phyloP scores from a whole-genome alignment of 2,113 vertebrate genomes.

The Tragelaphus buxtoni region DNA sequence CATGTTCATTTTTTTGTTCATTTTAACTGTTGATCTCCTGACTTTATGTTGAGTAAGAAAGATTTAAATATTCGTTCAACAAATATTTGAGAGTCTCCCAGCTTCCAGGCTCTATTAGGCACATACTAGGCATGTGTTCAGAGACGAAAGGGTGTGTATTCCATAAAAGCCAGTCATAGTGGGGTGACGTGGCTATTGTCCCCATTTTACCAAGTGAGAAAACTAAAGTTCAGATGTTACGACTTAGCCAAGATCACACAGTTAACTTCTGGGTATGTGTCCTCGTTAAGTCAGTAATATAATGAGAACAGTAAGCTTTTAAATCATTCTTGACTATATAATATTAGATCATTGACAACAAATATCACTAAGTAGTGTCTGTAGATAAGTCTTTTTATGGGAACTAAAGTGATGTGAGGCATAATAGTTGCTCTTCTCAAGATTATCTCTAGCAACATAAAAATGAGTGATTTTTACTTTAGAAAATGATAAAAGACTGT shows the following conservation, averaged over 20 bases:
- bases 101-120: not conserved
- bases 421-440: not conserved
- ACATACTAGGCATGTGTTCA: not conserved
- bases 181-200: not conserved
- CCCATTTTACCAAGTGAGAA: constrained; percentile 22
- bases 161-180: not conserved
- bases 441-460: not conserved
- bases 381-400: not conserved
- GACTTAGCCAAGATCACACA: not conserved
- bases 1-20: constrained; percentile 21
- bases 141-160: not conserved
- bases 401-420: not conserved
- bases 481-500: not conserved
- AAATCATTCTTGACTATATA: not conserved
- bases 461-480: not conserved
- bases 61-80: not conserved
- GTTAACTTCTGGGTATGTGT: not conserved
- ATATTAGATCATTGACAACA: not conserved
- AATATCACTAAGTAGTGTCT: not conserved
- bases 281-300: not conserved
- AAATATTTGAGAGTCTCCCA: not conserved
- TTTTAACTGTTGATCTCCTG: not conserved
- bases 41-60: not conserved
- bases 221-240: constrained; percentile 5
- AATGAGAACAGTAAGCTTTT: not conserved